These are phyloP conservation scores for Heliconius erato DNA, from an alignment of 2,888 invertebrate genomes.

Conservation along the genomic window DNA sequence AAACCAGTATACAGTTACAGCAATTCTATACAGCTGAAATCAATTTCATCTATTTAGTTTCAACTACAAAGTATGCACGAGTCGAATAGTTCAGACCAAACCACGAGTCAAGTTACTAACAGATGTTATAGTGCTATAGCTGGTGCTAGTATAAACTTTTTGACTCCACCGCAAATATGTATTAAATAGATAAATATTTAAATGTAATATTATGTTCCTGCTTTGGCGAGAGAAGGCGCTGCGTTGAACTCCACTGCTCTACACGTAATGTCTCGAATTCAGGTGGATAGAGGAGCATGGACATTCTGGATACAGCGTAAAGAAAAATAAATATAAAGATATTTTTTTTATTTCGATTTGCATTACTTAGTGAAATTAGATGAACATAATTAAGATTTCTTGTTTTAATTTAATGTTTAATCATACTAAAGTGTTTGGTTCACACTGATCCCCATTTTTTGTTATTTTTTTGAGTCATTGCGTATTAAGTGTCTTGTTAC, in stretches of 20 bases:
- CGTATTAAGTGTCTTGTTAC: background rate
- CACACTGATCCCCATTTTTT: too few relatives aligned
- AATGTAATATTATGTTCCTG: background rate
- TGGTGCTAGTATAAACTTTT: constrained; percentile 2
- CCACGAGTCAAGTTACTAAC: constrained; percentile 20
- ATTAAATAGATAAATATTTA: background rate
- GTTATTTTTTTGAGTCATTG: too few relatives aligned
- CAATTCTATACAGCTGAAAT: background rate
- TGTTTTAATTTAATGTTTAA: too few relatives aligned
- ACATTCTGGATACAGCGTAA: too few relatives aligned
- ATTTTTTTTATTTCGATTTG: too few relatives aligned
- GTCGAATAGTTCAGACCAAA: constrained; percentile 14
- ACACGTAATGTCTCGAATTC: background rate
- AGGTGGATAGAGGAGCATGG: too few relatives aligned
- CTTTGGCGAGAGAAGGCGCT: background rate
- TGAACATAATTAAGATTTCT: too few relatives aligned
- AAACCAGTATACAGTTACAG: background rate
- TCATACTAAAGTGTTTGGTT: too few relatives aligned
- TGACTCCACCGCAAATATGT: background rate
- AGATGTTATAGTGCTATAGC: background rate
- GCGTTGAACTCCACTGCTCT: background rate
- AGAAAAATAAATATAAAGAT: too few relatives aligned
- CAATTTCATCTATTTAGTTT: constrained; percentile 26
- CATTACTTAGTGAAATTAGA: too few relatives aligned
- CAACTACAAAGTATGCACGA: constrained; percentile 24